Evolutionary conservation across 2,888 invertebrate species (phyloP), one percentile per base, ranked within the genome.

Genomic region (Bugula neritina): DNA sequence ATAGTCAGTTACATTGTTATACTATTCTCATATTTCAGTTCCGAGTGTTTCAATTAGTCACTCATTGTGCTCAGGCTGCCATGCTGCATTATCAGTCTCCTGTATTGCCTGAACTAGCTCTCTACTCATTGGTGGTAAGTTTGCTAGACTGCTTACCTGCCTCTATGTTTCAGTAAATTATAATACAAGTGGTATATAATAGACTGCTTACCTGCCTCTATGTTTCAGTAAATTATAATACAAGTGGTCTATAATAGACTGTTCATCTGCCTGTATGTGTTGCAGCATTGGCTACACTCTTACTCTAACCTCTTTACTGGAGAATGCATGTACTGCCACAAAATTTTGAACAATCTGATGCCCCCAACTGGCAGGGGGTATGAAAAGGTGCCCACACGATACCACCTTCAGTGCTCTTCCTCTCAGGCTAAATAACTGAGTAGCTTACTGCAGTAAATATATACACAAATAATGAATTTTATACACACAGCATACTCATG

Each of bases 21-120:
- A n/a, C n/a, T n/a, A n/a, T n/a, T n/a, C n/a, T 34, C 31, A 25
- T 63, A 13, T 31, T 63, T 27, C n/a, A 63, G 63, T 31, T 31
- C 31, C 21, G 27, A 34, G 63, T 63, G 31, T 63, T 63, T 34
- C 63, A 63, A 31, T 31, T 63, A 5, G 63, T 63, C 31, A 63
- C 63, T 17, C 63, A 63, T 10, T 63, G 63, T n/a, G 63, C 63
- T 2, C 63, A 63, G 63, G 27, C 63, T 31, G 63, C 63, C 63
- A 63, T 63, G 3, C 27, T 63, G 29, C 63, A 63, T 34, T 63
- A 31, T n/a, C 63, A 63, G 5, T 63, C 63, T 13, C 31, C 63
- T 5, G n/a, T 31, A 27, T 63, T 63, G 10, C 29, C n/a, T 31
- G 63, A 63, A n/a, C 10, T 63, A 10, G 27, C 63, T 2, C 63